Conservation (phyloP, 2,797 vertebrate species). For the Sorex maritimensis region DNA sequence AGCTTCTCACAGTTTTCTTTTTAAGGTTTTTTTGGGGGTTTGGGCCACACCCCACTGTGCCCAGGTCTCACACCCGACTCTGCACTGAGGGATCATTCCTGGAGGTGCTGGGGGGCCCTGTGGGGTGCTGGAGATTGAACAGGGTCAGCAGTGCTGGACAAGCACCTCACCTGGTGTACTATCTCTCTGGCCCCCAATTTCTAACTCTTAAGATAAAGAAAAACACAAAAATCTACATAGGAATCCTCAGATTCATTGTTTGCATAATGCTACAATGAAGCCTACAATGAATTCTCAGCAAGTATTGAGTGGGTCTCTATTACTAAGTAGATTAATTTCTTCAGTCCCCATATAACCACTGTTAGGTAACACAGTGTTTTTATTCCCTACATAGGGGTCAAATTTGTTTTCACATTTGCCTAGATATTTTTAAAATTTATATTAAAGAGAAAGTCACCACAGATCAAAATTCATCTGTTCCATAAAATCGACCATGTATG, state of each 20-base stretch:
- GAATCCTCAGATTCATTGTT: not conserved
- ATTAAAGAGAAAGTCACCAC: slow-evolving; percentile 20
- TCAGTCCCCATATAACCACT: slow-evolving; percentile 39
- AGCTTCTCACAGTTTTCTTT: slow-evolving; percentile 2
- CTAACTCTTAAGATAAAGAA: slow-evolving; percentile 41
- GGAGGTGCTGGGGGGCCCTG: too few species aligned
- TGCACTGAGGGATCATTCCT: too few species aligned
- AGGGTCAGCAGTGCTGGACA: too few species aligned
- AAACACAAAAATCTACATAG: slow-evolving; percentile 35
- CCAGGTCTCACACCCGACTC: too few species aligned
- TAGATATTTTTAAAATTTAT: slow-evolving; percentile 62
- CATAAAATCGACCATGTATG: slow-evolving; percentile 39
- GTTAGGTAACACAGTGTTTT: slow-evolving; percentile 15
- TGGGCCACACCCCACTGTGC: too few species aligned
- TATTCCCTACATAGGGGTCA: slow-evolving; percentile 40
- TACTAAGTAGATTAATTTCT: slow-evolving; percentile 29
- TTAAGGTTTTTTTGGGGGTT: too few species aligned
- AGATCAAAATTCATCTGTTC: slow-evolving; percentile 62
- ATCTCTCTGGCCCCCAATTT: too few species aligned
- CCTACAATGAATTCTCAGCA: not conserved
- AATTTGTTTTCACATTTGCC: slow-evolving; percentile 51
- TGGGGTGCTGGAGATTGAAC: too few species aligned
- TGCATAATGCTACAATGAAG: not conserved
- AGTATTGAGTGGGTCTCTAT: slow-evolving; percentile 35
- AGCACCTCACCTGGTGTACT: too few species aligned